Percentiles rank a stretch among this genome's conserved stretches.
Conservation (phyloP, 1,140 invertebrate species). For the Hydropsyche tenuis region DNA sequence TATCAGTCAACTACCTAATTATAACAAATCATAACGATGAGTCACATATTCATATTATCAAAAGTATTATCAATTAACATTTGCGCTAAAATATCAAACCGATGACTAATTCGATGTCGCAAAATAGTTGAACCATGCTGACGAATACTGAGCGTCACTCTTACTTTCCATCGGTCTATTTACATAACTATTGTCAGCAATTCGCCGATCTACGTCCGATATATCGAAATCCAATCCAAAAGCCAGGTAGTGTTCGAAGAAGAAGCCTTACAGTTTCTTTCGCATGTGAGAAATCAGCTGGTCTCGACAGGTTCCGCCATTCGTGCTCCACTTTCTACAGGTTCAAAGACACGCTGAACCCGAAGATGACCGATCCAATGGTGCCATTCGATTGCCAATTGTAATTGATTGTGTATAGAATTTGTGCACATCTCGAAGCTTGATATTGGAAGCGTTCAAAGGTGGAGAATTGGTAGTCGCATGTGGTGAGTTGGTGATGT, state of each 20-base stretch:
- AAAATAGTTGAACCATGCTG: neutral
- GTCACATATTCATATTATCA: no score
- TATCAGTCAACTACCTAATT: no score
- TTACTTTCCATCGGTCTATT: conserved; percentile 16
- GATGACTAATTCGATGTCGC: conserved; percentile 3
- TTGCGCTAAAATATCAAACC: neutral
- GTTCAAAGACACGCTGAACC: conserved; percentile 19
- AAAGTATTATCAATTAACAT: no score
- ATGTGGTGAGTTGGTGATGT: no score
- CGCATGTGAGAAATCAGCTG: neutral
- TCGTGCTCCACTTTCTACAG: conserved; percentile 14
- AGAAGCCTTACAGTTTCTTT: neutral
- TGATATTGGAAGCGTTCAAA: no score
- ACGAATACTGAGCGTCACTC: conserved; percentile 8
- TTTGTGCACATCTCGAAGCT: no score
- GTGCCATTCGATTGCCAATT: no score
- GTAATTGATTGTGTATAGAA: no score
- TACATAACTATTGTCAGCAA: neutral
- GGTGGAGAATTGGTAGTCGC: no score
- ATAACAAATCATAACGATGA: no score
- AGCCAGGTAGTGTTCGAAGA: neutral
- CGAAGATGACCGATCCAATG: neutral
- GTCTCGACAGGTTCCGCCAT: neutral
- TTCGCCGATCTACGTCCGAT: no score
- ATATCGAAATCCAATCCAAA: no score